Evolutionary conservation across 2,888 invertebrate genomes (phyloP).

Genomic region (Drosophila pegasa): DNA sequence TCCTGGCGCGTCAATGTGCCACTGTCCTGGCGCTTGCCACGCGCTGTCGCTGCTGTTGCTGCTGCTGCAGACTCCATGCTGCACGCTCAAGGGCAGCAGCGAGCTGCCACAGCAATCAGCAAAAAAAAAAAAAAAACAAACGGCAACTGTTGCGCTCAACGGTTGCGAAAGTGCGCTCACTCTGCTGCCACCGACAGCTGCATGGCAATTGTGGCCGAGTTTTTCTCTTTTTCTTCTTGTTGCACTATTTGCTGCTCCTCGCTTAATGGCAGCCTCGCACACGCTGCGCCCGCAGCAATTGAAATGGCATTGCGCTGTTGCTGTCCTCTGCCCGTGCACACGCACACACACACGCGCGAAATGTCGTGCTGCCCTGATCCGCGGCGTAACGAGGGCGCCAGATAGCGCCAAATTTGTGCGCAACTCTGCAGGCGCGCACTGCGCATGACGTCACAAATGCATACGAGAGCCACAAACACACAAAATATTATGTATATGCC

Average conservation of each 20-base stretch:
- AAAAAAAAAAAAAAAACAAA: too few species aligned
- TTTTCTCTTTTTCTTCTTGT: background rate
- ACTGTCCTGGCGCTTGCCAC: slow-evolving; percentile 49
- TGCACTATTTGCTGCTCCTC: slow-evolving; percentile 21
- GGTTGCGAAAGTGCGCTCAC: slow-evolving; percentile 19
- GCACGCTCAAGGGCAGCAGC: slow-evolving; percentile 22
- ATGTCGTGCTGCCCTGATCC: slow-evolving; percentile 39
- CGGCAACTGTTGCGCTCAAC: slow-evolving; percentile 42
- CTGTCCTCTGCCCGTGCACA: slow-evolving; percentile 6
- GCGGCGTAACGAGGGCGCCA: slow-evolving; percentile 11
- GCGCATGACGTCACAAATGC: slow-evolving; percentile 46
- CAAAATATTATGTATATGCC: background rate
- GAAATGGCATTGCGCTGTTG: slow-evolving; percentile 27
- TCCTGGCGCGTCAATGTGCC: slow-evolving; percentile 81
- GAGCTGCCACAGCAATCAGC: slow-evolving; percentile 1
- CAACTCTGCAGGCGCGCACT: slow-evolving; percentile 1
- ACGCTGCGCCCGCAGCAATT: slow-evolving; percentile 11
- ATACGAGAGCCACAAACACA: background rate
- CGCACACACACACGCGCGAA: too few species aligned
- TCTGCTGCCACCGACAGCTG: slow-evolving; percentile 1
- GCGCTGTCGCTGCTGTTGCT: slow-evolving; percentile 5
- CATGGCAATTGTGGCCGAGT: slow-evolving; percentile 9
- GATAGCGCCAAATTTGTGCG: slow-evolving; percentile 17
- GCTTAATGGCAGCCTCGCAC: slow-evolving; percentile 17
- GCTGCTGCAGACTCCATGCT: slow-evolving; percentile 7